phyloP scores from a whole-genome alignment of 1,140 invertebrate genomes.

The Bombus ignitus region DNA sequence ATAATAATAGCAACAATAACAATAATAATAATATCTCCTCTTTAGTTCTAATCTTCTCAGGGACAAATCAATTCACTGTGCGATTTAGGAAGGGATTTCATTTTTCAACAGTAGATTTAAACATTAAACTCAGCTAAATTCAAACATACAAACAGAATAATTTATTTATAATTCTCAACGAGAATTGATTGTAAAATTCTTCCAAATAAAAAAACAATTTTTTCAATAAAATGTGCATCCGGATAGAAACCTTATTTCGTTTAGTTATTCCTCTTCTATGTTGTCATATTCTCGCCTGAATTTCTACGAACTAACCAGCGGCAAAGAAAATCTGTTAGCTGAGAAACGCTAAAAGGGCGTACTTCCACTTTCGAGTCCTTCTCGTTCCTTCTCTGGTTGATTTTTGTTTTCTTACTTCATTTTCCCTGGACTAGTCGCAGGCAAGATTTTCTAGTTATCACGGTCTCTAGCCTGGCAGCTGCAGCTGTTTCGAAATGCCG shows the following conservation, averaged over 20 bases:
- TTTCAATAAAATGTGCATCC: no score
- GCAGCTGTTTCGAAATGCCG: constrained; percentile 79
- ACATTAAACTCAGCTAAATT: no score
- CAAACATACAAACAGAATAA: no score
- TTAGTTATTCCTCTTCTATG: not conserved
- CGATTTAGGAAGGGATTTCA: not conserved
- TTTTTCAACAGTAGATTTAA: not conserved
- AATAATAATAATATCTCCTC: no score
- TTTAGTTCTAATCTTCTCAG: no score
- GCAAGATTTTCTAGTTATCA: constrained; percentile 45
- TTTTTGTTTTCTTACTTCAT: constrained; percentile 17
- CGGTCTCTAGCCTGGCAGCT: constrained; percentile 70
- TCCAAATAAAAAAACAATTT: not conserved
- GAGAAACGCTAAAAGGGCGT: not conserved
- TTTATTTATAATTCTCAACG: no score
- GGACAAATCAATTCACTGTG: not conserved
- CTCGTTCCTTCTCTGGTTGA: not conserved
- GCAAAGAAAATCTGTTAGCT: not conserved
- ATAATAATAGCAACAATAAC: no score
- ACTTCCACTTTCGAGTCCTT: not conserved
- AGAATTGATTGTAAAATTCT: no score
- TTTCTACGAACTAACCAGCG: no score
- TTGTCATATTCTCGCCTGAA: not conserved
- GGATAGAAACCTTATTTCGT: no score
- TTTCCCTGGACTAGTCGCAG: not conserved